A percentile compares a stretch with the other conserved stretches of the same genome.
Conservation (phyloP, 2,797 vertebrate genomes). For the Dromococcyx pavoninus region DNA sequence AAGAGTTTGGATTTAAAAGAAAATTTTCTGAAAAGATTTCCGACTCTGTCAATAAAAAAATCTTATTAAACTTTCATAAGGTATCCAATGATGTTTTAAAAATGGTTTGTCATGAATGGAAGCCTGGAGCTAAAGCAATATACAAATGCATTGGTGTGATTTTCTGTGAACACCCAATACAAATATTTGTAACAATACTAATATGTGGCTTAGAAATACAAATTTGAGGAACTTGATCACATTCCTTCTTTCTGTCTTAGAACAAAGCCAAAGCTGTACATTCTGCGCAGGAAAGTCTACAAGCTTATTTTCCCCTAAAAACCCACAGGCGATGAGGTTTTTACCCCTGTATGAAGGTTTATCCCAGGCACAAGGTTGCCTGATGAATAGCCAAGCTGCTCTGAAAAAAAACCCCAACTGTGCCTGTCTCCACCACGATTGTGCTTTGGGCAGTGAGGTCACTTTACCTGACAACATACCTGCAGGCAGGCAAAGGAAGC, state of each 20-base stretch:
- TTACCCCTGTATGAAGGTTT: not conserved
- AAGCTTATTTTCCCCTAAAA: not conserved
- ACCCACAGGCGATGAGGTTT: not conserved
- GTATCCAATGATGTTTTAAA: slow-evolving; percentile 43
- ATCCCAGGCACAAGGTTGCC: not conserved
- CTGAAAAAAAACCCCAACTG: fast-evolving
- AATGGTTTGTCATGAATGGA: slow-evolving; percentile 46
- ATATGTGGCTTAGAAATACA: not conserved
- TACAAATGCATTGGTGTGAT: slow-evolving; percentile 24
- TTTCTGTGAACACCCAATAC: slow-evolving; percentile 7
- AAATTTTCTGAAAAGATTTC: slow-evolving; percentile 48
- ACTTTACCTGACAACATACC: not conserved
- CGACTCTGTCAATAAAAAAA: slow-evolving; percentile 32
- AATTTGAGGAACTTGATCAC: not conserved
- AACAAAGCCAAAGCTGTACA: not conserved
- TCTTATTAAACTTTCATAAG: slow-evolving; percentile 57
- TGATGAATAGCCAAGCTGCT: not conserved
- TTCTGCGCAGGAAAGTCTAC: not conserved
- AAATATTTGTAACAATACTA: not conserved
- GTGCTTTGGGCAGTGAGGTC: not conserved
- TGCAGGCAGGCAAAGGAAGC: not conserved
- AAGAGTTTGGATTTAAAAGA: slow-evolving; percentile 49
- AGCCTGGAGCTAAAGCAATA: slow-evolving; percentile 58
- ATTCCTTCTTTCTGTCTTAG: not conserved
- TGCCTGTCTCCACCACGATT: fast-evolving